Conservation (phyloP, 2,888 invertebrate genomes). For the Brachyopa scutellaris region DNA sequence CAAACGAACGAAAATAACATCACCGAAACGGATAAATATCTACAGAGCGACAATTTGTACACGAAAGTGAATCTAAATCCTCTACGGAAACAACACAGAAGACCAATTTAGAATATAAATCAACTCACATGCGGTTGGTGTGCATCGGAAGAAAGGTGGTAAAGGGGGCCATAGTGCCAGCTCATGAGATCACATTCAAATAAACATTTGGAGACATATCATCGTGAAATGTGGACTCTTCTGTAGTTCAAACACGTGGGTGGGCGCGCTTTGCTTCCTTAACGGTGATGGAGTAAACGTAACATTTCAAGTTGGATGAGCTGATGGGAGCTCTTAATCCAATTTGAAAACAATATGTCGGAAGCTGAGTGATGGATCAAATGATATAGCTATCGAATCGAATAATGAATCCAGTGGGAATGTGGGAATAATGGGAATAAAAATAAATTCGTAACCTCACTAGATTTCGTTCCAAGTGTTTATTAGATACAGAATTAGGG, state of each 20-base stretch:
- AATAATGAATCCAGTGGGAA: background rate
- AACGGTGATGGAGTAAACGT: too few relatives aligned
- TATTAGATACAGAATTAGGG: too few relatives aligned
- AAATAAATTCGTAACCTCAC: background rate
- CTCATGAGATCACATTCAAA: constrained; percentile 28
- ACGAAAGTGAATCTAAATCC: constrained; percentile 58
- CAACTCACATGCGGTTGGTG: constrained; percentile 51
- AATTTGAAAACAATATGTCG: constrained; percentile 66
- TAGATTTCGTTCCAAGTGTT: background rate
- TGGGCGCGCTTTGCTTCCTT: constrained; percentile 39
- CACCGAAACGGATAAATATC: constrained; percentile 30
- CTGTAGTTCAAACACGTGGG: constrained; percentile 62
- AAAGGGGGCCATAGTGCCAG: constrained; percentile 27
- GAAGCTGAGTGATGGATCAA: constrained; percentile 63
- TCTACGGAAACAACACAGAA: constrained; percentile 37
- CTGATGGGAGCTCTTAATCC: constrained; percentile 60
- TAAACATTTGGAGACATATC: constrained; percentile 52
- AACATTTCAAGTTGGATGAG: constrained; percentile 42
- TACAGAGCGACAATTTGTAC: constrained; percentile 63
- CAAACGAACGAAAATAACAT: constrained; percentile 51
- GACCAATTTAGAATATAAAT: constrained; percentile 66
- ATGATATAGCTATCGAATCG: constrained; percentile 9
- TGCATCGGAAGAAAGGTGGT: constrained; percentile 37
- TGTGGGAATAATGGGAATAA: background rate
- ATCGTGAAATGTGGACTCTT: constrained; percentile 40